These are phyloP conservation scores for Onchidella celtica DNA, from an alignment of 2,888 invertebrate genomes.

Conservation along the genomic window DNA sequence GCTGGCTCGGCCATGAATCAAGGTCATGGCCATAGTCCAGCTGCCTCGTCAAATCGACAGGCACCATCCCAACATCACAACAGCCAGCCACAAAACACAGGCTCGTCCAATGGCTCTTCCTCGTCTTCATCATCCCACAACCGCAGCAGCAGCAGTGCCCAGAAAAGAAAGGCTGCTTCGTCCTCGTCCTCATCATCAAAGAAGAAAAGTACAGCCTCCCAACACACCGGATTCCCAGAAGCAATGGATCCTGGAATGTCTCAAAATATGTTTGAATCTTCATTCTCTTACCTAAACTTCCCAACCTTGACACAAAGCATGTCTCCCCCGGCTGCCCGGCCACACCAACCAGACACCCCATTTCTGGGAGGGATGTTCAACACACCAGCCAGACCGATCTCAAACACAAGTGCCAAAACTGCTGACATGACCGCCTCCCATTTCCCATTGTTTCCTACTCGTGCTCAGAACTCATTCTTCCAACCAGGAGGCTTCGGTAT, in stretches of 20 bases:
- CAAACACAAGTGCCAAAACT: constrained; percentile 45
- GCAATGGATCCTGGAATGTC: constrained; percentile 46
- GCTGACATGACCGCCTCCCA: constrained; percentile 47
- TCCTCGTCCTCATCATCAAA: constrained; percentile 45
- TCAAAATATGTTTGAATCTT: constrained; percentile 46
- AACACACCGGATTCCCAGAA: constrained; percentile 45
- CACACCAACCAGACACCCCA: constrained; percentile 41
- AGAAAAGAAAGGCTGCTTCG: constrained; percentile 40
- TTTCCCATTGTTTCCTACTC: constrained; percentile 37
- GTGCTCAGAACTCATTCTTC: constrained; percentile 48
- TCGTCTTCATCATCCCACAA: constrained; percentile 29
- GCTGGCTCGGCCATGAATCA: constrained; percentile 19
- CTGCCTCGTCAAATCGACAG: constrained; percentile 28
- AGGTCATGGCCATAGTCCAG: constrained; percentile 35
- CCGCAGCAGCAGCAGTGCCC: constrained; percentile 17
- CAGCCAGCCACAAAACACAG: constrained; percentile 34
- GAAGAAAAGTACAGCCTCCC: constrained; percentile 46
- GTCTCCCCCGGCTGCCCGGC: constrained; percentile 48
- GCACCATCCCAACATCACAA: constrained; percentile 41
- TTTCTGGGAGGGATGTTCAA: constrained; percentile 49
- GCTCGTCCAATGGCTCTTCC: neutral
- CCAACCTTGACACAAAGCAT: constrained; percentile 48
- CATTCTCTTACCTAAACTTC: constrained; percentile 44
- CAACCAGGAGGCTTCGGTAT: constrained; percentile 46
- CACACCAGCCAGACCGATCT: constrained; percentile 38